Conservation (phyloP, 1,140 invertebrate species). For the Trinorchestia longiramus region DNA sequence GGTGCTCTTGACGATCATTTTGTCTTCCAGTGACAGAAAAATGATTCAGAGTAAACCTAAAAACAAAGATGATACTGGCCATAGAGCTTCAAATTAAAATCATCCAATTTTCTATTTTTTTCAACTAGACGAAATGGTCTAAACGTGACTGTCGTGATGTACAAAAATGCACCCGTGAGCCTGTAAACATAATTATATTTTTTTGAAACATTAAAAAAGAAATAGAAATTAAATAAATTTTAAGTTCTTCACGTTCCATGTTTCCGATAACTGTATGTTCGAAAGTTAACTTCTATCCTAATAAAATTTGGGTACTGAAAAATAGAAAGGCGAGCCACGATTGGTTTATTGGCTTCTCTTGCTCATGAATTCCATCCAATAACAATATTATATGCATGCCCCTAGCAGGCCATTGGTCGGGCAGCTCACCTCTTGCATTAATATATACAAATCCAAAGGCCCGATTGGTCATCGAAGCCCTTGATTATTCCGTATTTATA, state of each 20-base stretch:
- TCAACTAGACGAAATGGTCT: background rate
- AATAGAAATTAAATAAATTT: background rate
- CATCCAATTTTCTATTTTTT: background rate
- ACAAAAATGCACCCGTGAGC: background rate
- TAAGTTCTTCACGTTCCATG: background rate
- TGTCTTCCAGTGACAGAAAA: no score
- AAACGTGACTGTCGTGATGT: background rate
- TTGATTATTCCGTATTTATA: slow-evolving; percentile 47
- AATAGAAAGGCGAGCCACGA: background rate
- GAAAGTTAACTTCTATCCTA: background rate
- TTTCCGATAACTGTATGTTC: background rate
- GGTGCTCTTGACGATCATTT: no score
- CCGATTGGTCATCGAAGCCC: background rate
- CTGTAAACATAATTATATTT: background rate
- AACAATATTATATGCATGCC: slow-evolving; percentile 51
- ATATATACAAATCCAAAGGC: slow-evolving; percentile 16
- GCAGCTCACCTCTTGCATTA: background rate
- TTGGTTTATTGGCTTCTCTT: background rate
- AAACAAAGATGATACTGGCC: background rate
- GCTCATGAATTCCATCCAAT: slow-evolving; percentile 22
- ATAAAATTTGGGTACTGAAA: background rate
- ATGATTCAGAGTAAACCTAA: background rate
- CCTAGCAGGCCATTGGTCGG: background rate
- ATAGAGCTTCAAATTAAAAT: background rate
- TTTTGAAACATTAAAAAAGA: background rate